Evolutionary conservation across 2,888 invertebrate species (phyloP), one percentile per base, ranked within the genome.

Genomic region (Herminia tarsipennalis): DNA sequence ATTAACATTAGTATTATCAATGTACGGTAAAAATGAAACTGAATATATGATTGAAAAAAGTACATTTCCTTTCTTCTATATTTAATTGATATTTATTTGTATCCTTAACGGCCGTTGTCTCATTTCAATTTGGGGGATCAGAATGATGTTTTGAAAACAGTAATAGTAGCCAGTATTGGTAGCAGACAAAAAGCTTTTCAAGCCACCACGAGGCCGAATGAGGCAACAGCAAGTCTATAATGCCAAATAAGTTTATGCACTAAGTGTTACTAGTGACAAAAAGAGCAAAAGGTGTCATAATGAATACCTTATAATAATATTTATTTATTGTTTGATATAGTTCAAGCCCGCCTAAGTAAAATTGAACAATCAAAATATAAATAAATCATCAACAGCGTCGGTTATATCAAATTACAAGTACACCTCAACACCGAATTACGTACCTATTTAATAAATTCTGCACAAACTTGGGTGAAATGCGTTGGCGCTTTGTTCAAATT

Each of bases 1-100:
- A 67, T 79, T 84, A 87, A 86, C 73, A 67, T 80, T 87, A 85
- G 78, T 66, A 66, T 76, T 82, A 76, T 75, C 66, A 79, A 71
- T 84, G 78, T 81, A 82, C 71, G 61, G 75, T 76, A 80, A 78
- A 76, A 78, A 70, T 77, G 68, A 83, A 80, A 76, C 77, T 78
- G 74, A 86, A 77, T 83, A 86, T 77, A 86, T 71, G 76, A 79
- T 76, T 79, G 68, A 58, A 70, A 70, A 63, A 58, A 17, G 49
- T 44, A 60, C 51, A 43, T 63, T 48, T 49, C 25, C 47, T 30
- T 37, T 16, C 24, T 27, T 4, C 3, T 17, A 21, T 8, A 17
- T 24, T 24, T 13, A 16, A 33, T 18, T 39, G 5, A 24, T 22
- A 12, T n/a, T 2, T 4, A 16, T 21, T 5, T 12, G 18, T n/a